These are phyloP conservation scores for Coluber constrictor DNA, from an alignment of 2,797 vertebrate species.

Conservation along the genomic window DNA sequence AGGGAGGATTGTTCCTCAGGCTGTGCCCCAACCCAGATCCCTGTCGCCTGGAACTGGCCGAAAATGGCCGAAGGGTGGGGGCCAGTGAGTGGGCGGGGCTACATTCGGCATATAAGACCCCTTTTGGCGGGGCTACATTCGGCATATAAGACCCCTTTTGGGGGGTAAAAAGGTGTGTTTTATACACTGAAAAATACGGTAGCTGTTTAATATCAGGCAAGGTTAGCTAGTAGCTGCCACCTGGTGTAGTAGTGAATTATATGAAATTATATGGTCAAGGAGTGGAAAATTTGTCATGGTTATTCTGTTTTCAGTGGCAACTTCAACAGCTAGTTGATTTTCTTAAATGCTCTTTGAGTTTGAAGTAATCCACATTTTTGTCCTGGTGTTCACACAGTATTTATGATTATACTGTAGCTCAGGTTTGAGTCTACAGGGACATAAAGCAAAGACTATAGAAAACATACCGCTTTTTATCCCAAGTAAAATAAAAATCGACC, in stretches of 20 bases:
- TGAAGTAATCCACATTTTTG: not conserved
- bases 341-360: not conserved
- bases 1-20: no score
- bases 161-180: no score
- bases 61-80: no score
- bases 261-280: not conserved
- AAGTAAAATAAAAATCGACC: not conserved
- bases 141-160: no score
- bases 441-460: not conserved
- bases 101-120: no score
- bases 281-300: not conserved
- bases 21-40: no score
- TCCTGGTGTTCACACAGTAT: not conserved
- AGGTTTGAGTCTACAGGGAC: not conserved
- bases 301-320: not conserved
- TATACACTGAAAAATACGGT: no score
- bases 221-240: not conserved
- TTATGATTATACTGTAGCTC: not conserved
- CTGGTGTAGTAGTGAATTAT: not conserved
- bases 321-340: not conserved
- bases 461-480: not conserved
- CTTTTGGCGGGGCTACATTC: no score
- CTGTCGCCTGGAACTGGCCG: no score
- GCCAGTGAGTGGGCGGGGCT: no score
- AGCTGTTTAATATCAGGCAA: not conserved